Conservation (phyloP, 2,888 invertebrate genomes). For the Zaprionus bogoriensis region DNA sequence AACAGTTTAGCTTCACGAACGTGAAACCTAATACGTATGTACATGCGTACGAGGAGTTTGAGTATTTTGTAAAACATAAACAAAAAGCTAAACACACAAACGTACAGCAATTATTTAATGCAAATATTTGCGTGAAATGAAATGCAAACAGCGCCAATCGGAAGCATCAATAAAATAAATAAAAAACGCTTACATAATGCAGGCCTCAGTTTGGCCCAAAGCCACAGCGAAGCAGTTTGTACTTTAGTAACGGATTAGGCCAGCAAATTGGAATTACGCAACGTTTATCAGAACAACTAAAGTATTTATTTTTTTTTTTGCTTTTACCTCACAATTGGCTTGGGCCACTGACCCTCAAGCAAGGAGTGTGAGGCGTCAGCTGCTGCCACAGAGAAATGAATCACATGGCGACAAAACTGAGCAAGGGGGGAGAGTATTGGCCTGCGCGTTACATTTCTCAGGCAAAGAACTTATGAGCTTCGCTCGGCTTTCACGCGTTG, state of each 20-base stretch:
- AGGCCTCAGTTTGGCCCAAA: background rate
- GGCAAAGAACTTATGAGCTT: conserved; percentile 49
- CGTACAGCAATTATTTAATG: background rate
- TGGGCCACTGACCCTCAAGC: conserved; percentile 45
- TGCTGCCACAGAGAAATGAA: conserved; percentile 29
- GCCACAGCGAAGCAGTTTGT: too few species aligned
- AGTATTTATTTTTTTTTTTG: background rate
- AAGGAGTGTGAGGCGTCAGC: background rate
- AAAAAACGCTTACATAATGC: background rate
- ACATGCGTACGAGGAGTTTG: too few species aligned
- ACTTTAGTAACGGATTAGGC: background rate
- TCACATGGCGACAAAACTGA: conserved; percentile 13
- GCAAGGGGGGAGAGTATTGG: background rate
- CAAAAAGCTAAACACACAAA: background rate
- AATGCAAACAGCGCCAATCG: background rate
- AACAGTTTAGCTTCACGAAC: background rate
- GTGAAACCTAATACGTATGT: background rate
- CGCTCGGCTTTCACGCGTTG: conserved; percentile 28
- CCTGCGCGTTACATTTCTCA: conserved; percentile 34
- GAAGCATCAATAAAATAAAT: background rate
- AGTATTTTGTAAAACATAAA: too few species aligned
- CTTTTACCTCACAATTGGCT: background rate
- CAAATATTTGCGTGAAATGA: background rate
- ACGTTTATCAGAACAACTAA: conserved; percentile 4
- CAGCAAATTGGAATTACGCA: conserved; percentile 2